Evolutionary conservation across 1,140 invertebrate species (phyloP), one percentile per base, ranked within the genome.

Genomic region (Linepithema humile): DNA sequence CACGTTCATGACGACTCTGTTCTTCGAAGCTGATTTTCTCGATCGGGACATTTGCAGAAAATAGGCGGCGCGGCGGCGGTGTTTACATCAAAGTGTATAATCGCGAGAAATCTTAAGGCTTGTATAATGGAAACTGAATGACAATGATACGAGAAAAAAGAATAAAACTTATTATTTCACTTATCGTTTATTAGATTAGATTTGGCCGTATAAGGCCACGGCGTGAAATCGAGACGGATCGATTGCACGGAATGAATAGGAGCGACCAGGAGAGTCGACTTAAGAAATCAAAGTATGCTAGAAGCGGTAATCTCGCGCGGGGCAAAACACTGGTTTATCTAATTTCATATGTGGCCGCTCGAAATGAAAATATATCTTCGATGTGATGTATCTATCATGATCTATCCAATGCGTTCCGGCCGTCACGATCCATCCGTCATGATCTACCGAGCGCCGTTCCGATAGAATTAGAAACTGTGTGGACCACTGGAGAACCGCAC

Each of bases 1-100:
- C 55, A 55, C 64, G 65, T 69, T 48, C 48, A 72, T 89, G 89
- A 89, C 83, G 88, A 90, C 88, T 90, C 86, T 89, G 88, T 90
- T 90, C 80, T 70, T 67, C 80, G 40, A 86, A 85, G 7, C 45
- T 45, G 48, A 69, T 85, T 88, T 84, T 87, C 85, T 69, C 80
- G 38, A 57, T 65, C 55, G 38, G 32, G 67, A 55, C 72, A 86
- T 35, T 64, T 83, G 78, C 55, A 62, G 78, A 73, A 82, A 73
- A 74, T 53, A 15, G 53, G 29, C 1, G 15, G 2, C n/a, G 35
- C 29, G 26, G 29, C 64, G 85, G 74, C 55, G 50, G n/a, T 45
- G 43, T 55, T 74, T 73, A n/a, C 15, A 20, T 59, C 70, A 80
- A 43, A n/a, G 59, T 48, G 29, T 32, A 32, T 35, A 60, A 77